Evolutionary conservation across 1,140 invertebrate genomes (phyloP).

Genomic region (Bombus affinis): DNA sequence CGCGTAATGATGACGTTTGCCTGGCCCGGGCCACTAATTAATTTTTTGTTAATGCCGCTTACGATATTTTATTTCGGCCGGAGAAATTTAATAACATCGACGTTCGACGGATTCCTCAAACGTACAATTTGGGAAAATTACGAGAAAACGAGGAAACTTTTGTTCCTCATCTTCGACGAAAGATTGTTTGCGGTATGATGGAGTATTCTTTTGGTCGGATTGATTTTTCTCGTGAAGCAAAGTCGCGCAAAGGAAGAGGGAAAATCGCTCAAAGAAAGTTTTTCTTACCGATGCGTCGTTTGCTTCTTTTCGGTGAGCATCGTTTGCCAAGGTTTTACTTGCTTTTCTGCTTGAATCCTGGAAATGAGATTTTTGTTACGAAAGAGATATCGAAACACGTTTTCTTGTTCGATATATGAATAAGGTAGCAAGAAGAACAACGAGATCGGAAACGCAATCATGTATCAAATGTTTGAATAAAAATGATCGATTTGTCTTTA

Average conservation of each 20-base stretch:
- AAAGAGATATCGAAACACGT: background rate
- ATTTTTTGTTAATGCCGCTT: constrained; percentile 2
- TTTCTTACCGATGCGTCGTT: background rate
- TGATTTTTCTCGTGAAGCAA: background rate
- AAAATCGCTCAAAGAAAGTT: background rate
- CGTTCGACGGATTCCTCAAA: background rate
- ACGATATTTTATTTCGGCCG: background rate
- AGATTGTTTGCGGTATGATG: background rate
- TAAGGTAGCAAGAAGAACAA: background rate
- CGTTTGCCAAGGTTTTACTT: background rate
- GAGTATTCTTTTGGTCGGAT: background rate
- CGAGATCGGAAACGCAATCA: background rate
- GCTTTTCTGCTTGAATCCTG: background rate
- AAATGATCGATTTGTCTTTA: background rate
- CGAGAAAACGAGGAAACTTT: background rate
- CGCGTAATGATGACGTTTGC: background rate
- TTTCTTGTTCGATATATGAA: background rate
- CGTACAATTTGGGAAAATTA: background rate
- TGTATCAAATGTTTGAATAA: background rate
- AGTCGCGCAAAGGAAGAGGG: background rate
- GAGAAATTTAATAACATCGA: background rate
- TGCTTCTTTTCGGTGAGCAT: background rate
- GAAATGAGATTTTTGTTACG: background rate
- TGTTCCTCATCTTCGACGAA: background rate
- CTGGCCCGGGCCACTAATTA: constrained; percentile 1